Evolutionary conservation across 2,888 invertebrate genomes (phyloP), one percentile per base, ranked within the genome.

Genomic region (Trilocha varians): DNA sequence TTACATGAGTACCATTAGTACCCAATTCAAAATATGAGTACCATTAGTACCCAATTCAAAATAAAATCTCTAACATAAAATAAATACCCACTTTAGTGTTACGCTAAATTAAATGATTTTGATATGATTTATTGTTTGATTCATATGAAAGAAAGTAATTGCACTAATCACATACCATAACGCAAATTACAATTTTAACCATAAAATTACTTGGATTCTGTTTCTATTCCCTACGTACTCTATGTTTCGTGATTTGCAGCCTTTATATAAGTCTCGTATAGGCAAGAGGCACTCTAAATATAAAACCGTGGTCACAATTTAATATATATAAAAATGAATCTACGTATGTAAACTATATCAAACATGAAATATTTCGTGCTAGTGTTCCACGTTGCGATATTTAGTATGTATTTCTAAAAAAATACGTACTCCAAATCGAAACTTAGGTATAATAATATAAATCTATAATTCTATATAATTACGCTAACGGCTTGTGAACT

Each of bases 221-320:
- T 66, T 70, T 66, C 78, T 80, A 78, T 76, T 65, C 65, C 73
- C 87, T 87, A 87, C 83, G 76, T 79, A 84, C 73, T 78, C 78
- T 80, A 78, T 80, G 79, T 76, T 84, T 77, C 76, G 86, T 87
- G 87, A 80, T 80, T 84, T 78, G 87, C 87, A 87, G 87, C 87
- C 87, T 86, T 87, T 83, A 80, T 79, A 82, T 84, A 84, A 87
- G 86, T 87, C 87, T 87, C 86, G 78, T 84, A 83, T 72, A 87
- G 87, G 87, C 86, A 87, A 87, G 87, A 88, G 88, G 88, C 88
- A 88, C 88, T 88, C 88, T 86, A 87, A 86, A 87, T 87, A 87
- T 87, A 88, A 87, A 87, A 87, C 79, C 74, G 87, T 87, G 85
- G 87, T 87, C 87, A 83, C 84, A 84, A 84, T 85, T 78, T 68